Evolutionary conservation across 23 tunicate species (phyloP).

Genomic region (Botrylloides violaceus): DNA sequence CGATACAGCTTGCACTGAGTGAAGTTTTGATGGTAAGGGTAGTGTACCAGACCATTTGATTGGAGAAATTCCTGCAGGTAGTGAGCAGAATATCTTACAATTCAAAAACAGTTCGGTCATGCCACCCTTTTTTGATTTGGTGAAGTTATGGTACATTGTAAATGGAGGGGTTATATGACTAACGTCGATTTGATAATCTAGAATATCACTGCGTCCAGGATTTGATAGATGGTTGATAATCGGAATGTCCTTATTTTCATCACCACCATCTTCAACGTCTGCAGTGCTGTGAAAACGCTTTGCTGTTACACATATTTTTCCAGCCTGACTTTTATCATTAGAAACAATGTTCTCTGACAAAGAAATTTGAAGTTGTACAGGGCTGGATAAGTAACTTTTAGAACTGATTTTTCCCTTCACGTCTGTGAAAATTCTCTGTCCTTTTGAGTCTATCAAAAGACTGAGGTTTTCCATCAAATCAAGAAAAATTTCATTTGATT

Average conservation of each 20-base stretch:
- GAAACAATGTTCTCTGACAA: slow-evolving; percentile 1
- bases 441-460: slow-evolving; percentile 6
- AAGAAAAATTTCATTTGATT: slow-evolving; percentile 14
- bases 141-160: slow-evolving; percentile 23
- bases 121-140: background rate
- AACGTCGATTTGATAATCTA: slow-evolving; percentile 10
- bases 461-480: slow-evolving; percentile 21
- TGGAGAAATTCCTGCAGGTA: slow-evolving; percentile 10
- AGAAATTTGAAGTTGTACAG: slow-evolving; percentile 4
- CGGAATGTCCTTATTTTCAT: slow-evolving; percentile 4
- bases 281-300: slow-evolving; percentile 2
- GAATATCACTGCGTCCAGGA: slow-evolving; percentile 7
- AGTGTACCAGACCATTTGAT: slow-evolving; percentile 16
- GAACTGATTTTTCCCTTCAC: slow-evolving; percentile 11
- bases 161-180: slow-evolving; percentile 1
- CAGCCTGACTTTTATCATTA: background rate
- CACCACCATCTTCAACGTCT: background rate
- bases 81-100: slow-evolving; percentile 15
- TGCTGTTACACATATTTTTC: background rate
- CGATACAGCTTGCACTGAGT: slow-evolving; percentile 3
- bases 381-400: slow-evolving; percentile 1
- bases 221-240: background rate
- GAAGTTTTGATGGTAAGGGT: slow-evolving; percentile 16
- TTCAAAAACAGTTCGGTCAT: background rate
- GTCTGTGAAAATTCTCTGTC: background rate